These are phyloP conservation scores for Sebastes dallii DNA, from an alignment of 2,797 vertebrate species.

Conservation along the genomic window DNA sequence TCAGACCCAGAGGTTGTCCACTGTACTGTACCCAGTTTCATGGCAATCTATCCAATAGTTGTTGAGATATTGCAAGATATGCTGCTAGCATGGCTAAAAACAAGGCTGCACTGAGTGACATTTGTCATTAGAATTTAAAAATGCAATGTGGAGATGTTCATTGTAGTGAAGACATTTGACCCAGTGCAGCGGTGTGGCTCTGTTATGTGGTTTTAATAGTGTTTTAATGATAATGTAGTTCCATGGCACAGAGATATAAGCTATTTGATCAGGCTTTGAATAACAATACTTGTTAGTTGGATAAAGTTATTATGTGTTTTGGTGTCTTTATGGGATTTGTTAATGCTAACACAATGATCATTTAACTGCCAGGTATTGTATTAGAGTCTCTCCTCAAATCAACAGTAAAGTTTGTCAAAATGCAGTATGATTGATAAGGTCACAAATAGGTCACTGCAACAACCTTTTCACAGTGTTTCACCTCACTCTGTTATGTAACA, in stretches of 20 bases:
- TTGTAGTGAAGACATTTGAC: background rate
- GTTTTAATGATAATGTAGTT: background rate
- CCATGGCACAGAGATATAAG: background rate
- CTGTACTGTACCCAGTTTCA: too few relatives aligned
- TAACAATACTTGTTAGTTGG: background rate
- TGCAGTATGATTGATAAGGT: background rate
- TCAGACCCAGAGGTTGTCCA: too few relatives aligned
- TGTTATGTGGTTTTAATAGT: background rate
- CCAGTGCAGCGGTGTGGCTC: background rate
- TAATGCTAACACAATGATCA: background rate
- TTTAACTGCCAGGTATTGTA: background rate
- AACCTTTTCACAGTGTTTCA: background rate
- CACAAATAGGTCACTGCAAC: background rate
- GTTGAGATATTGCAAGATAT: too few relatives aligned
- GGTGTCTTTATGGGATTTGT: background rate
- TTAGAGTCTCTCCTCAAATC: background rate
- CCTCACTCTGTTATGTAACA: conserved; percentile 12
- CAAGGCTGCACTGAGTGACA: background rate
- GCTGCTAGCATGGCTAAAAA: too few relatives aligned
- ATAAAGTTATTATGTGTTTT: background rate
- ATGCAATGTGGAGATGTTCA: background rate
- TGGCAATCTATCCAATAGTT: too few relatives aligned
- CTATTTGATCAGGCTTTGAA: background rate
- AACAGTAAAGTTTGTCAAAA: background rate
- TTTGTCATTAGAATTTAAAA: background rate